Base-by-base conservation (phyloP, 2,113 vertebrate genomes). In the Chlamydotis undulata region DNA sequence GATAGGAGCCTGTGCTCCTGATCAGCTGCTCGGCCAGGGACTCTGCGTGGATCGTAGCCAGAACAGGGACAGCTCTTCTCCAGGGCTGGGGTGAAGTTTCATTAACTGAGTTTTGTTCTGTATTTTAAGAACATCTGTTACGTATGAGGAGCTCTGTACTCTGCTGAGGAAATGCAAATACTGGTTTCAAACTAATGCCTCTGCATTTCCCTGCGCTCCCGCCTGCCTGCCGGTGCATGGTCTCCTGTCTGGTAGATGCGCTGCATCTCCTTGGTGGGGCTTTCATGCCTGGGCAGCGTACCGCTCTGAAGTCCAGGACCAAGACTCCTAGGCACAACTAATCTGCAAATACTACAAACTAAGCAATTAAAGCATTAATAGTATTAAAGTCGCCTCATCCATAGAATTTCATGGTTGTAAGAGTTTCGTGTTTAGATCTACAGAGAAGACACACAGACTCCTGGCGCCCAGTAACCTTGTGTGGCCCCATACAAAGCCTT, bases 151-250 rank as follows among this genome's bases (percentile, higher is more conserved):
- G 67, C 74, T 86, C 87, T 88, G 82, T 55, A 53, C 35, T 87
- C 74, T 55, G 52, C 79, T 78, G 64, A 93, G 90, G 78, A 94
- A 85, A 94, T 81, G 90, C 79, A 96, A 96, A 93, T 70, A 10
- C 9, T 9, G 4, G 79, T 93, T 93, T 94, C 90, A 78, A 41
- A 76, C 23, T 4, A 55, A 18, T n/a, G 47, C 6, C 35, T 39
- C 53, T 19, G 47, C 2, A 2, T 12, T 65, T 63, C 56, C n/a
- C 55, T 10, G 43, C 9, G 41, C n/a, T 83, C 47, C 45, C 2
- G 12, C 63, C 52, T 22, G 65, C 71, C 35, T 1, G 41, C 47
- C 1, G 0, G 24, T 7, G 14, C 31, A 13, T 23, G 2, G 1
- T 29, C 68, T 29, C 71, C 69, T 28, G 10, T 2, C 56, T 11